Evolutionary conservation across 2,113 vertebrate genomes (phyloP).

Genomic region (Periophthalmodon schlosseri): DNA sequence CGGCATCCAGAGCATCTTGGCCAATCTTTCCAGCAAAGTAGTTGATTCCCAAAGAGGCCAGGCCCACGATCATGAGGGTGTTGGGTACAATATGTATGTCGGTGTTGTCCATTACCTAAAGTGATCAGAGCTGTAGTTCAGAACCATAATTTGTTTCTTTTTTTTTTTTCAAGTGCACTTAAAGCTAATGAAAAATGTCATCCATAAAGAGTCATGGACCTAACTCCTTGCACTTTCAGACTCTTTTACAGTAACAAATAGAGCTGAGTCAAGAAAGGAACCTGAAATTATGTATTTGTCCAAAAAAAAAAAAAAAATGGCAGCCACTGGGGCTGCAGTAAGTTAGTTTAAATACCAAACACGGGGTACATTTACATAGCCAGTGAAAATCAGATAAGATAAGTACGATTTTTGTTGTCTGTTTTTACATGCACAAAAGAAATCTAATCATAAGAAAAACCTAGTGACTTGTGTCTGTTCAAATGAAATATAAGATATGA

Average conservation of each 20-base stretch:
- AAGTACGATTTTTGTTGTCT: no score
- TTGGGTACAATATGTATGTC: constrained; percentile 78
- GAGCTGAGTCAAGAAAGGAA: no score
- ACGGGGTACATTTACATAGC: no score
- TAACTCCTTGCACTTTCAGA: not conserved
- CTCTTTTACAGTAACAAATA: no score
- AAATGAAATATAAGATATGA: no score
- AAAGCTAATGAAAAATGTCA: not conserved
- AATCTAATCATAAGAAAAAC: no score
- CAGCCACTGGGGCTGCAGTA: not conserved
- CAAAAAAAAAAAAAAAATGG: no score
- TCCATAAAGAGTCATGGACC: not conserved
- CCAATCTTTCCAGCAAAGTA: constrained; percentile 78
- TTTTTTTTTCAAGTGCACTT: not conserved
- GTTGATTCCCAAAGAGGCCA: constrained; percentile 81
- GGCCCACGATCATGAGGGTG: constrained; percentile 79
- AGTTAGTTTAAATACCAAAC: not conserved
- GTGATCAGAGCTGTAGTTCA: constrained; percentile 9
- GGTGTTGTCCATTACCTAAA: constrained; percentile 81
- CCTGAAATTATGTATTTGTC: no score
- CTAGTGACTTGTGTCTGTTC: not conserved
- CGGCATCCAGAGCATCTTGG: constrained; percentile 79
- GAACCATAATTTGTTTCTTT: not conserved
- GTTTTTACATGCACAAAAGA: no score
- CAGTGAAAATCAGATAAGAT: no score